Conservation (phyloP, 2,797 vertebrate genomes). For the Sebastiscus tertius region DNA sequence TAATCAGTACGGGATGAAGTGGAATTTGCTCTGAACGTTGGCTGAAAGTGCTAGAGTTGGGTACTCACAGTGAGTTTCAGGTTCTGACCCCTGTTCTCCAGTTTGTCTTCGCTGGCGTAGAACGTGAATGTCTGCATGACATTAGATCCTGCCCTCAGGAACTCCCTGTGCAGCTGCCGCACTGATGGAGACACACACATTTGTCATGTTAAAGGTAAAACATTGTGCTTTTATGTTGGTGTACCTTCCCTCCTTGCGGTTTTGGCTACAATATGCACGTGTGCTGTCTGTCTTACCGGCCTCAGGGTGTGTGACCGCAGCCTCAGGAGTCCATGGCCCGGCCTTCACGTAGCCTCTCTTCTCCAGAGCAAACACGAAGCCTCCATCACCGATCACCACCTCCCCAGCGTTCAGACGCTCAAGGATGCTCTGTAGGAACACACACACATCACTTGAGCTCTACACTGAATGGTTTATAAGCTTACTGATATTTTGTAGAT, state of each 20-base stretch:
- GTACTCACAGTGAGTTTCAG: slow-evolving; percentile 75
- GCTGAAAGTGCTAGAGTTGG: not conserved
- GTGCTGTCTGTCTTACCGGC: slow-evolving; percentile 82
- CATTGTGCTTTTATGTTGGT: not conserved
- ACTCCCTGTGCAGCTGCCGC: slow-evolving; percentile 94
- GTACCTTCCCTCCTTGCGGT: not conserved
- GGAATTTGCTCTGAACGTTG: not conserved
- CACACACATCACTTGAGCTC: not conserved
- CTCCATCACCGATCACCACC: slow-evolving; percentile 90
- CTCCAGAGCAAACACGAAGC: slow-evolving; percentile 90
- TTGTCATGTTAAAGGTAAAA: not conserved
- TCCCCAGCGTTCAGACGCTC: slow-evolving; percentile 87
- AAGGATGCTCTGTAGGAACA: slow-evolving; percentile 81
- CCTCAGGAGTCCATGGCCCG: slow-evolving; percentile 91
- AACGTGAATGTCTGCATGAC: slow-evolving; percentile 98
- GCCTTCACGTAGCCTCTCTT: slow-evolving; percentile 91
- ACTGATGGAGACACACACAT: slow-evolving; percentile 78
- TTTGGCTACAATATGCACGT: not conserved
- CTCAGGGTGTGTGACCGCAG: slow-evolving; percentile 87
- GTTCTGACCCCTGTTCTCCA: slow-evolving; percentile 92
- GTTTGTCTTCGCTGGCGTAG: slow-evolving; percentile 96
- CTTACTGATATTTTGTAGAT: not conserved
- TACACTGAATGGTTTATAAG: not conserved
- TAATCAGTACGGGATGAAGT: no score
- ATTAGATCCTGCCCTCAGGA: slow-evolving; percentile 92